phyloP scores from a whole-genome alignment of 2,113 vertebrate species.

The Nerophis lumbriciformis region DNA sequence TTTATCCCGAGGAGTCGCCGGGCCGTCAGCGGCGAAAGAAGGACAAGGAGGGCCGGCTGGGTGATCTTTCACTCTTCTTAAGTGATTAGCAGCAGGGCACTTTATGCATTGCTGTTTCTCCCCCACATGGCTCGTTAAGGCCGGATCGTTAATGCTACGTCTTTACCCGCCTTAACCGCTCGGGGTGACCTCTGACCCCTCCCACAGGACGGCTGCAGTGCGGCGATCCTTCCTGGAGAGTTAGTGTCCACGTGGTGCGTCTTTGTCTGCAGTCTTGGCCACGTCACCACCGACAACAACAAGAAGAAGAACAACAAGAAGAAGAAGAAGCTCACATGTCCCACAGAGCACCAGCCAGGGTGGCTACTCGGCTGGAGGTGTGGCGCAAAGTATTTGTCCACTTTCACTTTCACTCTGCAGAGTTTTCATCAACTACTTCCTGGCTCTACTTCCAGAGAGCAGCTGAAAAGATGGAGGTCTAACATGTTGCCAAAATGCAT shows the following conservation, averaged over 20 bases:
- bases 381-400: conserved; percentile 35
- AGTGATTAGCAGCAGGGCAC: not conserved
- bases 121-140: conserved; percentile 2
- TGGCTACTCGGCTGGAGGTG: conserved; percentile 6
- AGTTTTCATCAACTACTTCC: not conserved
- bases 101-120: conserved; percentile 1
- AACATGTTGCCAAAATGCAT: too few relatives aligned
- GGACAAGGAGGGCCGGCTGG: conserved; percentile 9
- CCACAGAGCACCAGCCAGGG: not conserved
- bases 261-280: too few relatives aligned
- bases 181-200: conserved; percentile 22
- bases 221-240: conserved; percentile 8
- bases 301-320: not conserved
- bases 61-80: not conserved
- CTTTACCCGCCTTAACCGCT: conserved; percentile 1
- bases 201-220: conserved; percentile 2
- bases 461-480: too few relatives aligned
- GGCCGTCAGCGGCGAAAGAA: conserved; percentile 6
- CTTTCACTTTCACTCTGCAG: conserved; percentile 8
- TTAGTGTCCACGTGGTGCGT: not conserved
- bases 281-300: conserved; percentile 1
- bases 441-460: too few relatives aligned
- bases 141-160: conserved; percentile 3
- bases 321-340: not conserved
- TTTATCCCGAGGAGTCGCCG: conserved; percentile 1